Evolutionary conservation across 2,113 vertebrate species (phyloP).

Genomic region (Hipposideros armiger): DNA sequence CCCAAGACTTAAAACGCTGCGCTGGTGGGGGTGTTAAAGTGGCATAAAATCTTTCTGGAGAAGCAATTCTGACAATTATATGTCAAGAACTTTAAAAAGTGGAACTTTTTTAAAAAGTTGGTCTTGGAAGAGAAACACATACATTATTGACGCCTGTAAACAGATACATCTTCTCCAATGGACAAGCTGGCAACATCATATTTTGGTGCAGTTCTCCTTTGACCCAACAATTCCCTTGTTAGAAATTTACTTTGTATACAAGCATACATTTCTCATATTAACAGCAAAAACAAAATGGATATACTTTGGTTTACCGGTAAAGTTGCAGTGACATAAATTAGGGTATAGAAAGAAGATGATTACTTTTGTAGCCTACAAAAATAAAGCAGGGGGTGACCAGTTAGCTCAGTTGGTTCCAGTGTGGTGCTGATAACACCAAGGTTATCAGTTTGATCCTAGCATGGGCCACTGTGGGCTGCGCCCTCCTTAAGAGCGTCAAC

Average conservation of each 20-base stretch:
- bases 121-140: background rate
- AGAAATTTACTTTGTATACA: background rate
- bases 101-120: background rate
- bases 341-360: background rate
- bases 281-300: background rate
- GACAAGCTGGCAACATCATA: background rate
- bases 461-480: no score
- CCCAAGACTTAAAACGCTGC: background rate
- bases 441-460: no score
- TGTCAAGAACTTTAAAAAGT: background rate
- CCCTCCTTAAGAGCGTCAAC: no score
- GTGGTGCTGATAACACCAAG: no score
- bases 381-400: background rate
- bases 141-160: background rate
- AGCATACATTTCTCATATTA: background rate
- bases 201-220: background rate
- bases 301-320: background rate
- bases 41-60: background rate
- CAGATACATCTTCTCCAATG: background rate
- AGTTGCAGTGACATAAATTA: background rate
- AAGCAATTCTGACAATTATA: background rate
- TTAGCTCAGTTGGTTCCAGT: no score
- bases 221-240: background rate
- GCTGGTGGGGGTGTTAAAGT: background rate
- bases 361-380: background rate